Conservation (phyloP, 1,140 invertebrate species). For the Formica selysi region DNA sequence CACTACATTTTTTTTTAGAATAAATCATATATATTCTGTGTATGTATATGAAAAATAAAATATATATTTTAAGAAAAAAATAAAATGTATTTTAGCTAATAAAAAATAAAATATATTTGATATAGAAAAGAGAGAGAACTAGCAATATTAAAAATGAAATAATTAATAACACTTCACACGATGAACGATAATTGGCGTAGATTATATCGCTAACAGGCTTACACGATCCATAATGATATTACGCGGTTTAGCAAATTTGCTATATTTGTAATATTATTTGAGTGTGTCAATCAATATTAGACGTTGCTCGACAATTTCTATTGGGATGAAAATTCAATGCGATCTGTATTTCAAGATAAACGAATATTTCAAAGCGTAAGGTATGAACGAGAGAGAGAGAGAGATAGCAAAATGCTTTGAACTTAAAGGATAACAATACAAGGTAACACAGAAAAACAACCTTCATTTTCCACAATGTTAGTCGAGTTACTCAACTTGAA, state of each 20-base stretch:
- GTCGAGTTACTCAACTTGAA: neutral
- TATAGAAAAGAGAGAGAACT: neutral
- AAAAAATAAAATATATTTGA: neutral
- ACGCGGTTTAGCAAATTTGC: neutral
- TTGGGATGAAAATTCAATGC: neutral
- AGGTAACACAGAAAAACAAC: neutral
- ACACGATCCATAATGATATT: conserved; percentile 23
- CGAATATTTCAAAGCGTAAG: conserved; percentile 22
- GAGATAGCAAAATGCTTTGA: neutral
- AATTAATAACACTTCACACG: neutral
- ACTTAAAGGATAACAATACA: neutral
- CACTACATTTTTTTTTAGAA: too few relatives aligned
- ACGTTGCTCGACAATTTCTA: conserved; percentile 27
- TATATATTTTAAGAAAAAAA: neutral
- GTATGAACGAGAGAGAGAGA: neutral
- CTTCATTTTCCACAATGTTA: neutral
- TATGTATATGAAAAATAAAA: neutral
- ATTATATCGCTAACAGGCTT: neutral
- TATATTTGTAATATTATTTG: conserved; percentile 1
- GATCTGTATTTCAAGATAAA: conserved; percentile 5
- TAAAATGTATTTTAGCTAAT: neutral
- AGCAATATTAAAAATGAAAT: conserved; percentile 18
- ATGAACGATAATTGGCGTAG: neutral
- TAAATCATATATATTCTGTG: neutral
- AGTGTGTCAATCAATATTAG: conserved; percentile 8